A percentile compares a stretch with the other conserved stretches of the same genome.
Evolutionary conservation across 2,797 vertebrate genomes (phyloP).

Genomic region (Macroramphosus scolopax): DNA sequence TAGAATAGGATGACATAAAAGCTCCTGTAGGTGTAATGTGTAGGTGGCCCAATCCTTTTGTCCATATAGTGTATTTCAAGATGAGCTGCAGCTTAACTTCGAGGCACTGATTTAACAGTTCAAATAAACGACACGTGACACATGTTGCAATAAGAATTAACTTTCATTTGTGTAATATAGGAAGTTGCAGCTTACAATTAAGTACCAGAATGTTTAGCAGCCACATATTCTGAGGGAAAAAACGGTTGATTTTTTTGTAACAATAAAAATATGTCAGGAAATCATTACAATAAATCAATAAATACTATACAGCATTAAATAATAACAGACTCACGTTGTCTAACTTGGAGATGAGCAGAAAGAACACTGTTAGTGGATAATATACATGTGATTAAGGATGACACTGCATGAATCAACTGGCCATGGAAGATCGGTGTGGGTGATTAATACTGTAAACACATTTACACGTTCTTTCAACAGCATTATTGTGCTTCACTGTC

Average conservation of each 20-base stretch:
- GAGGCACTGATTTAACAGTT: too few relatives aligned
- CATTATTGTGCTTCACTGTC: slow-evolving; percentile 35
- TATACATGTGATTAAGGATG: slow-evolving; percentile 2
- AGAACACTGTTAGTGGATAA: slow-evolving; percentile 14
- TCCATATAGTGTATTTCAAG: too few relatives aligned
- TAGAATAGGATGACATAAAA: too few relatives aligned
- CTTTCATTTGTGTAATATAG: slow-evolving; percentile 29
- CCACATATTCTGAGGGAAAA: slow-evolving; percentile 26
- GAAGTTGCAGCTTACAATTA: slow-evolving; percentile 46
- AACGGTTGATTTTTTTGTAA: slow-evolving; percentile 3
- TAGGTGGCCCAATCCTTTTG: too few relatives aligned
- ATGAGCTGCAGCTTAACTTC: too few relatives aligned
- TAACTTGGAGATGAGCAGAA: slow-evolving; percentile 14
- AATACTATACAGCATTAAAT: slow-evolving; percentile 73
- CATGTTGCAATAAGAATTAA: not conserved
- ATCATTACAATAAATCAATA: slow-evolving; percentile 51
- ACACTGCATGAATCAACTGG: slow-evolving; percentile 22
- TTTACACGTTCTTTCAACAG: slow-evolving; percentile 21
- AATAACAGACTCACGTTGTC: slow-evolving; percentile 52
- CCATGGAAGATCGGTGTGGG: slow-evolving; percentile 13
- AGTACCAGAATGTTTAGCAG: slow-evolving; percentile 29
- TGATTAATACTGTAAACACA: slow-evolving; percentile 24
- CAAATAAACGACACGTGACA: slow-evolving; percentile 5
- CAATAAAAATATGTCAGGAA: slow-evolving; percentile 15
- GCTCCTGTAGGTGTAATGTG: too few relatives aligned